phyloP scores from a whole-genome alignment of 2,113 vertebrate species.

The Rhinolophus ferrumequinum region DNA sequence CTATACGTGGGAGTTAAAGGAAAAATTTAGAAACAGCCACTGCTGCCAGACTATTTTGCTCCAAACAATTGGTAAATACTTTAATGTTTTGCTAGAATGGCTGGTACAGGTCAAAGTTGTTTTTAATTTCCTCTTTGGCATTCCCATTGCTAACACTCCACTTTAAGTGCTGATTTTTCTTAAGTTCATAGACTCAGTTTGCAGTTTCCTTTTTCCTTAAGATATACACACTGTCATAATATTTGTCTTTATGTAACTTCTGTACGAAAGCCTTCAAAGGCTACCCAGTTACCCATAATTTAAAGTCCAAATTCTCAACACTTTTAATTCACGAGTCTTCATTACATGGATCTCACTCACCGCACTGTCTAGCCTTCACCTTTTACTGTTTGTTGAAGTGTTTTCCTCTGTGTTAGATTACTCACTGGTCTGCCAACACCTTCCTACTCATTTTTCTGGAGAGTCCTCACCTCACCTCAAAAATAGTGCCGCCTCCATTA shows the following conservation, averaged over 20 bases:
- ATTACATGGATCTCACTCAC: not conserved
- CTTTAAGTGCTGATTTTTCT: conserved; percentile 4
- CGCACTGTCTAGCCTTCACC: not conserved
- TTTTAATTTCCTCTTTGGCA: not conserved
- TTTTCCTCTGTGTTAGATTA: not conserved
- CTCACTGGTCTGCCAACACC: not conserved
- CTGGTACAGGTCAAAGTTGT: not conserved
- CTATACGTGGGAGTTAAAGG: not conserved
- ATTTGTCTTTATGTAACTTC: not conserved
- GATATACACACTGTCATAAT: not conserved
- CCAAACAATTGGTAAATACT: not conserved
- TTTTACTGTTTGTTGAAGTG: not conserved
- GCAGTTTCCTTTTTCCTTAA: not conserved
- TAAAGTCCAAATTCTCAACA: not conserved
- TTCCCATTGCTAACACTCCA: not conserved
- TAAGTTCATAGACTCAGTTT: not conserved
- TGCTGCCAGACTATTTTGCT: not conserved
- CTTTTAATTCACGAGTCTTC: not conserved
- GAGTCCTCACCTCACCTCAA: not conserved
- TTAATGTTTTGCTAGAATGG: not conserved
- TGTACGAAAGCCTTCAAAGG: not conserved
- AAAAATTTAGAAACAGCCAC: not conserved
- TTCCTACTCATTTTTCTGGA: not conserved
- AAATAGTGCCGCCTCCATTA: not conserved
- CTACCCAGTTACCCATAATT: not conserved